Evolutionary conservation across 2,888 invertebrate species (phyloP).

Genomic region (Catocala fraxini): DNA sequence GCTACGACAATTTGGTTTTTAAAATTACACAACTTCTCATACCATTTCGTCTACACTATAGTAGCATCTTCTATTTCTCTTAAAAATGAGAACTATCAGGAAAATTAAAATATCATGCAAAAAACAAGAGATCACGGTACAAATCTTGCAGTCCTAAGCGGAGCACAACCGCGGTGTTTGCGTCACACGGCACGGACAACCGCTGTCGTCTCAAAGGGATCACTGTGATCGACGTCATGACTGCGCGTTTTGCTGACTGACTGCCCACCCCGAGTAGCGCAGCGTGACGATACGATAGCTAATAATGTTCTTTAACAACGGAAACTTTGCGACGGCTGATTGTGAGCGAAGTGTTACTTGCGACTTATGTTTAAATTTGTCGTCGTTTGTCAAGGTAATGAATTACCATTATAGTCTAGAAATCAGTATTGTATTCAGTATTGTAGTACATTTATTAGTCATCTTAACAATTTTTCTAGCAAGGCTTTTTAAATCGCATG

Average conservation of each 20-base stretch:
- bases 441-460: no score
- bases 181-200: constrained; percentile 71
- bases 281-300: constrained; percentile 30
- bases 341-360: neutral
- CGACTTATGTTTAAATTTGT: neutral
- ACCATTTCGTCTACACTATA: no score
- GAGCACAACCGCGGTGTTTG: constrained; percentile 67
- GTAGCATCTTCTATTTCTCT: no score
- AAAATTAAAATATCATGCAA: no score
- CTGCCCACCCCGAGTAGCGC: constrained; percentile 35
- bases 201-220: constrained; percentile 81
- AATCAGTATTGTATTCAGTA: no score
- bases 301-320: constrained; percentile 6
- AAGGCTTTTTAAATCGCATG: no score
- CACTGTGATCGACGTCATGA: constrained; percentile 82
- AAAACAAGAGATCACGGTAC: constrained; percentile 1
- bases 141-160: constrained; percentile 44
- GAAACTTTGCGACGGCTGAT: neutral
- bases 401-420: no score
- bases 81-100: no score
- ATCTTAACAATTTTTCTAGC: no score
- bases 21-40: no score
- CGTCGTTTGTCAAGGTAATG: no score
- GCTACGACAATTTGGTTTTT: no score
- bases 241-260: constrained; percentile 55